Evolutionary conservation across 23 tunicate genomes (phyloP).

Genomic region (Corella eumyota): DNA sequence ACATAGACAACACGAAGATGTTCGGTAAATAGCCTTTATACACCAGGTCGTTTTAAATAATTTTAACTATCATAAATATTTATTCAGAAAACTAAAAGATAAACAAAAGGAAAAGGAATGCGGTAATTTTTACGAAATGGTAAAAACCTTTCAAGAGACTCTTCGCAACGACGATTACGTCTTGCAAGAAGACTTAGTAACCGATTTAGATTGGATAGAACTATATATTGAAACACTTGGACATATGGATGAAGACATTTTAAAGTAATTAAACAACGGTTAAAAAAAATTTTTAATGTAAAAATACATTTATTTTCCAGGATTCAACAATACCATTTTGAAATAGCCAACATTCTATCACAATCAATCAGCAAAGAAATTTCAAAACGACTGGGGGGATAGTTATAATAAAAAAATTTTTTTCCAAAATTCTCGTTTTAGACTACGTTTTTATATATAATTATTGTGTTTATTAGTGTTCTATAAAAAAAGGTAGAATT

Average conservation of each 20-base stretch:
- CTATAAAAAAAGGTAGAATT: neutral
- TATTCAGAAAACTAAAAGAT: slow-evolving; percentile 60
- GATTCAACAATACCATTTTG: slow-evolving; percentile 56
- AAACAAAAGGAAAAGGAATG: slow-evolving; percentile 71
- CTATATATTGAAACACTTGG: slow-evolving; percentile 83
- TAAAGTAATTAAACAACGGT: slow-evolving; percentile 15
- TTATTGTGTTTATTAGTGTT: neutral
- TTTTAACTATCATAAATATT: no score
- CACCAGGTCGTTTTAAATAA: neutral
- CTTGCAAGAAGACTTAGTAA: slow-evolving; percentile 55
- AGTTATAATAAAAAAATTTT: neutral
- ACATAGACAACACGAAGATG: slow-evolving; percentile 73
- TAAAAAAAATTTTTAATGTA: neutral
- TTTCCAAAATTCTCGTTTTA: neutral
- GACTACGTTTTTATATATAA: neutral
- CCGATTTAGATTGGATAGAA: slow-evolving; percentile 61
- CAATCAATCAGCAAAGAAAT: slow-evolving; percentile 54
- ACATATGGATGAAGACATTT: slow-evolving; percentile 53
- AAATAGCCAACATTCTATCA: slow-evolving; percentile 53
- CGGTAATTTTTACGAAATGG: slow-evolving; percentile 86
- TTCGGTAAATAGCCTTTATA: slow-evolving; percentile 20
- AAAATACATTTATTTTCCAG: slow-evolving; percentile 15
- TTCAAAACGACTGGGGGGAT: slow-evolving; percentile 63
- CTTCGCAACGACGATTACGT: slow-evolving; percentile 65
- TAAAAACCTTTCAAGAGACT: slow-evolving; percentile 65